These are phyloP conservation scores for Amblyteles armatorius DNA, from an alignment of 2,888 invertebrate species.

Conservation along the genomic window DNA sequence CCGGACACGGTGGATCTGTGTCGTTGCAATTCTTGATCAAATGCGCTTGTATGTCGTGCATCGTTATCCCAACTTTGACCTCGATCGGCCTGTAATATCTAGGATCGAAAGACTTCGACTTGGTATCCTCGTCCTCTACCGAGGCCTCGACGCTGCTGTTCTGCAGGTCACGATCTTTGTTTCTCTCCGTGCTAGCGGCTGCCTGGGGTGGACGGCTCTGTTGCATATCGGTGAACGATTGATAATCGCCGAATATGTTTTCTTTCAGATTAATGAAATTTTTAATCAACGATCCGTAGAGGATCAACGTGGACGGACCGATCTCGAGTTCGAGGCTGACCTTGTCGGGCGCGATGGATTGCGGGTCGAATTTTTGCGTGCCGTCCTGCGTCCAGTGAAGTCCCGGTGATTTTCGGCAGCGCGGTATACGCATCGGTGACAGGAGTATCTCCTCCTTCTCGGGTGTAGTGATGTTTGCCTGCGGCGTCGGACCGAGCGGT, in stretches of 20 bases:
- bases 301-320: slow-evolving; percentile 95
- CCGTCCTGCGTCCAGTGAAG: slow-evolving; percentile 89
- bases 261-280: slow-evolving; percentile 97
- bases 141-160: slow-evolving; percentile 85
- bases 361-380: slow-evolving; percentile 93
- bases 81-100: slow-evolving; percentile 95
- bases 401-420: slow-evolving; percentile 90
- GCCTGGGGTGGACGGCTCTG: slow-evolving; percentile 86
- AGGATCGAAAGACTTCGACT: slow-evolving; percentile 91
- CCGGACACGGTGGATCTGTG: slow-evolving; percentile 96
- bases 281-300: slow-evolving; percentile 96
- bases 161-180: slow-evolving; percentile 81
- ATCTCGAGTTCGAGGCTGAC: slow-evolving; percentile 97
- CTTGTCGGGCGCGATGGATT: slow-evolving; percentile 93
- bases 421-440: slow-evolving; percentile 96
- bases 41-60: slow-evolving; percentile 98
- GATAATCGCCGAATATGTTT: slow-evolving; percentile 99
- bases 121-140: slow-evolving; percentile 88
- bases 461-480: slow-evolving; percentile 96
- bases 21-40: slow-evolving; percentile 96
- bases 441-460: slow-evolving; percentile 97
- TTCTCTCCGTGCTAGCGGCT: slow-evolving; percentile 79
- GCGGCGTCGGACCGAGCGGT: slow-evolving; percentile 93
- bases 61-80: slow-evolving; percentile 95
- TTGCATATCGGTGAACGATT: slow-evolving; percentile 97